Evolutionary conservation across 1,140 invertebrate species (phyloP).

Genomic region (Solen grandis): DNA sequence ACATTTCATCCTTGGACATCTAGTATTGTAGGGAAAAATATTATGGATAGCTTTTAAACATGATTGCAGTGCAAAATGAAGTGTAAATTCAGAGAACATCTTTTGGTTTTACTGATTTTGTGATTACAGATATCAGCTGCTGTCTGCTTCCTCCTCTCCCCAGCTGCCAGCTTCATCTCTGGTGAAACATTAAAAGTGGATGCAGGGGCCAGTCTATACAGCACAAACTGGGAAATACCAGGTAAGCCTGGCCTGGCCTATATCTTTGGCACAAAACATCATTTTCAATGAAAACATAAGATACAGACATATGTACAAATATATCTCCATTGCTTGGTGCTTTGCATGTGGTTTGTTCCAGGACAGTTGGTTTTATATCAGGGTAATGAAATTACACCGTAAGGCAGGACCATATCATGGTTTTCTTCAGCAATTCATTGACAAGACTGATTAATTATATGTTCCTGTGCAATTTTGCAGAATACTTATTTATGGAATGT

Average conservation of each 20-base stretch:
- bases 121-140: slow-evolving; percentile 78
- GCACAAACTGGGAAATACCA: slow-evolving; percentile 63
- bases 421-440: too few species aligned
- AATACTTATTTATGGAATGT: too few species aligned
- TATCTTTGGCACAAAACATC: background rate
- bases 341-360: background rate
- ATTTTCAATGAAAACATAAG: background rate
- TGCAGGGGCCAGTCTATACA: slow-evolving; percentile 78
- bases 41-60: too few species aligned
- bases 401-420: too few species aligned
- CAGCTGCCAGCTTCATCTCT: slow-evolving; percentile 82
- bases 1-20: too few species aligned
- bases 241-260: slow-evolving; percentile 58
- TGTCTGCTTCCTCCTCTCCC: slow-evolving; percentile 82
- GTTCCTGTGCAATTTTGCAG: too few species aligned
- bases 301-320: background rate
- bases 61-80: too few species aligned
- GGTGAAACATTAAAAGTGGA: slow-evolving; percentile 82
- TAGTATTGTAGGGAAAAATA: too few species aligned
- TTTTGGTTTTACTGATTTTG: too few species aligned
- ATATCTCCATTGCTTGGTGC: background rate
- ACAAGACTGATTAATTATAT: too few species aligned
- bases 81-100: too few species aligned
- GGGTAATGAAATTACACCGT: too few species aligned
- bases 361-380: background rate